Base-by-base conservation (phyloP, 2,113 vertebrate genomes). In the Eptesicus fuscus region DNA sequence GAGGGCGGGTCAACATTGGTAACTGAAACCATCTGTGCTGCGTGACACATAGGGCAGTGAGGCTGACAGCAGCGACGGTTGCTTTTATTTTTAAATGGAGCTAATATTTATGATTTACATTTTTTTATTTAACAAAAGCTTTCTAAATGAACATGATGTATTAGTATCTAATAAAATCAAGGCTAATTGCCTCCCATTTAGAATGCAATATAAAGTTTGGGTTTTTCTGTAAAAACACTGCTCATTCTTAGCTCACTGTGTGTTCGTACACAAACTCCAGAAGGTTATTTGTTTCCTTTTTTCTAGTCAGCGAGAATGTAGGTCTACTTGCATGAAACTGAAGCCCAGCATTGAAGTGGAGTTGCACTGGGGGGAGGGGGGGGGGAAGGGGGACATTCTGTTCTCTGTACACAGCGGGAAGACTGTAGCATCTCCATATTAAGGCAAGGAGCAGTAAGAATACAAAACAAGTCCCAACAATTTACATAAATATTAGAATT, bases 211-310 rank as follows among this genome's bases (percentile, higher is more conserved):
- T 67, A 63, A 88, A 91, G 10, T 11, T 86, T 65, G 93, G 3
- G 1, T 73, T 87, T 80, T 83, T 51, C 40, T 83, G 6, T 77
- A 94, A 96, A 96, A 84, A 74, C 1, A 56, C 1, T 65, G 40
- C 0, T 90, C 92, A 47, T 83, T 71, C 90, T 97, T 95, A 25
- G 73, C 94, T 95, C 53, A n/a, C 22, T 61, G 18, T 13, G 8
- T 49, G 77, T 65, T 88, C 35, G 96, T 95, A 97, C 97, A 97
- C 84, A 97, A 97, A 95, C 17, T 71, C 91, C 77, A 96, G 63
- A 49, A 61, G n/a, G n/a, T 53, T 79, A 94, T 78, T 80, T 95
- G n/a, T 82, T 96, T 94, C 78, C 47, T 73, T 96, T 90, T 87
- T 96, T 94, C 86, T 87, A 30, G 20, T 74, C 91, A 96, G 90